A percentile compares a stretch with the other conserved stretches of the same genome.
Evolutionary conservation across 2,888 invertebrate species (phyloP).

Genomic region (Protonemura montana): DNA sequence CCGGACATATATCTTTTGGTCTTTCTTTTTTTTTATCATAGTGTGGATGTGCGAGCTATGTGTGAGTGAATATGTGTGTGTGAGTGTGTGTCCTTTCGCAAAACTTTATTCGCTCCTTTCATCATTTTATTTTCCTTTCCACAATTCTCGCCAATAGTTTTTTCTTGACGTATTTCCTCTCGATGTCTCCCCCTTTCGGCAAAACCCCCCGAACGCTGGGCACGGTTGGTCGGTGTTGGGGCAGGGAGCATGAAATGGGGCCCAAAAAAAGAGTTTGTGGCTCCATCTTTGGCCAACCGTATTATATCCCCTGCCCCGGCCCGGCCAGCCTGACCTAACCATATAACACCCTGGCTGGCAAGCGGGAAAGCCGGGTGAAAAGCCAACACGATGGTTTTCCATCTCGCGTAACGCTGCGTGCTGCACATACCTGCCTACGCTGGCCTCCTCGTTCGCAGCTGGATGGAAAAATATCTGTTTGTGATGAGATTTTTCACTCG

Average conservation of each 20-base stretch:
- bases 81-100: conserved; percentile 21
- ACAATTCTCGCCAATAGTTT: conserved; percentile 24
- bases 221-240: conserved; percentile 16
- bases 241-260: conserved; percentile 35
- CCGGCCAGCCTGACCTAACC: background rate
- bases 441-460: background rate
- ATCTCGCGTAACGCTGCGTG: too few species aligned
- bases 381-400: background rate
- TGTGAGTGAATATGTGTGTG: conserved; percentile 8
- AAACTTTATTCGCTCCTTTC: conserved; percentile 34
- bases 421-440: too few species aligned
- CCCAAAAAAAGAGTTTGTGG: background rate
- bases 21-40: background rate
- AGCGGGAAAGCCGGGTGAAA: background rate
- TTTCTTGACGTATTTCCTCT: conserved; percentile 20
- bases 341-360: too few species aligned
- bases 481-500: background rate
- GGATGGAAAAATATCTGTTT: background rate
- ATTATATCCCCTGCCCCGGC: background rate
- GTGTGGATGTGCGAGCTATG: background rate
- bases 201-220: background rate
- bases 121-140: conserved; percentile 32
- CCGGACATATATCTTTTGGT: background rate
- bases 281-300: background rate
- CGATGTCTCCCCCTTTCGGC: background rate